Conservation (phyloP, 2,113 vertebrate genomes). For the Picathartes gymnocephalus region DNA sequence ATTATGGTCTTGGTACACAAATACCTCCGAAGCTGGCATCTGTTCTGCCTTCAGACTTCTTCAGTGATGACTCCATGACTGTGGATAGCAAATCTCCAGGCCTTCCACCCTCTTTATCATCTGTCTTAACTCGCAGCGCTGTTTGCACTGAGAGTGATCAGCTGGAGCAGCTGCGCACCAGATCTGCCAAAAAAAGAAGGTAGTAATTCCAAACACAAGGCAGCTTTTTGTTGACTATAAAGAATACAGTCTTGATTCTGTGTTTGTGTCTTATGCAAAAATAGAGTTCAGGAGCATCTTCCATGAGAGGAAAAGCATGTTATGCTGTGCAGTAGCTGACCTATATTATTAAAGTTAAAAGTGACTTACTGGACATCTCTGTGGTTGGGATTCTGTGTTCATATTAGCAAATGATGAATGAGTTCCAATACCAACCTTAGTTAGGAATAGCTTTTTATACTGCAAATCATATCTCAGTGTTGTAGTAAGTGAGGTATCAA, state of each 20-base stretch:
- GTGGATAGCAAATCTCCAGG: conserved; percentile 79
- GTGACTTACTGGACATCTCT: neutral
- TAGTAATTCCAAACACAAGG: neutral
- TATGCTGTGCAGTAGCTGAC: neutral
- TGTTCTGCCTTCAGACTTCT: conserved; percentile 87
- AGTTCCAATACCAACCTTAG: neutral
- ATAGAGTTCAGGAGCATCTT: neutral
- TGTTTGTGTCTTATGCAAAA: neutral
- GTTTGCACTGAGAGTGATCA: conserved; percentile 63
- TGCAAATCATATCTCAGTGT: neutral
- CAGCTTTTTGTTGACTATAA: neutral
- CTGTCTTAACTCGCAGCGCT: conserved; percentile 41
- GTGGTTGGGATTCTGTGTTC: neutral
- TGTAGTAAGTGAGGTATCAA: neutral
- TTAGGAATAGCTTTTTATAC: neutral
- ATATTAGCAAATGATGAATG: neutral
- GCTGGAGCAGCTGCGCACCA: conserved; percentile 83
- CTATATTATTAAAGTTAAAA: neutral
- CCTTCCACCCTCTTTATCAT: conserved; percentile 51
- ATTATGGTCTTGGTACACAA: conserved; percentile 84
- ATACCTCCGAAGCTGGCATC: conserved; percentile 82
- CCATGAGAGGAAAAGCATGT: neutral
- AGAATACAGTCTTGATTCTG: neutral
- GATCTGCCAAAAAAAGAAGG: conserved; percentile 86
- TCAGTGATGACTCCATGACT: conserved; percentile 88